These are phyloP conservation scores for Aleiodes leptofemur DNA, from an alignment of 2,888 invertebrate genomes.

Conservation along the genomic window DNA sequence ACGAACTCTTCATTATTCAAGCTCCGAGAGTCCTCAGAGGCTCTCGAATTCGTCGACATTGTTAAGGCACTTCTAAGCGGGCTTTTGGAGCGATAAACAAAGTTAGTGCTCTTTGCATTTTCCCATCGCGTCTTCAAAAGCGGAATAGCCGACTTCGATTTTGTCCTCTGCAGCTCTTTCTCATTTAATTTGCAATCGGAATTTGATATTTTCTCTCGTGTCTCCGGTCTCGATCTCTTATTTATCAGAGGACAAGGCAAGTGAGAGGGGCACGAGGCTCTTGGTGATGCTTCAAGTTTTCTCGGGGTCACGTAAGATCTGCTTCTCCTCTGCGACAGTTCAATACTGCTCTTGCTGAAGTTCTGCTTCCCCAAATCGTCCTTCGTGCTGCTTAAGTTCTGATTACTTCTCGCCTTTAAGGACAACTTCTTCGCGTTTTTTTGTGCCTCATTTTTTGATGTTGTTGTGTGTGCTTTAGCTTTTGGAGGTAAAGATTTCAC, in stretches of 20 bases:
- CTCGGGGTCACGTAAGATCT: constrained; percentile 57
- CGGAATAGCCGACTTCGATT: constrained; percentile 66
- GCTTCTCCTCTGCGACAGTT: constrained; percentile 56
- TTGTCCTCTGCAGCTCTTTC: constrained; percentile 40
- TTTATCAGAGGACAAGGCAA: not conserved
- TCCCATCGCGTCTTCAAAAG: constrained; percentile 61
- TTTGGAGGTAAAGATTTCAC: too few species aligned
- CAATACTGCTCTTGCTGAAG: constrained; percentile 30
- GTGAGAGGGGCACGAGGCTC: not conserved
- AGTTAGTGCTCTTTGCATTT: constrained; percentile 45
- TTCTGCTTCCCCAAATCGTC: not conserved
- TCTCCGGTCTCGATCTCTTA: not conserved
- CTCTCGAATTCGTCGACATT: constrained; percentile 54
- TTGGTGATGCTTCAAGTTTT: constrained; percentile 39
- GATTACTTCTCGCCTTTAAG: constrained; percentile 36
- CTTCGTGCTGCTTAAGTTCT: constrained; percentile 20
- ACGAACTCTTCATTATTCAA: not conserved
- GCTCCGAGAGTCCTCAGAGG: constrained; percentile 8
- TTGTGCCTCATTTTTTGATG: not conserved
- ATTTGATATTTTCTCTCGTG: not conserved
- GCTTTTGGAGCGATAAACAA: constrained; percentile 56
- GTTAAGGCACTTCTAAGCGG: constrained; percentile 59
- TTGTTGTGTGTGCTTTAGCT: too few species aligned
- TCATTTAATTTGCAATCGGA: not conserved
- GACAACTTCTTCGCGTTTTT: not conserved